These are phyloP conservation scores for Vanacampus margaritifer DNA, from an alignment of 2,113 vertebrate species.

Conservation along the genomic window DNA sequence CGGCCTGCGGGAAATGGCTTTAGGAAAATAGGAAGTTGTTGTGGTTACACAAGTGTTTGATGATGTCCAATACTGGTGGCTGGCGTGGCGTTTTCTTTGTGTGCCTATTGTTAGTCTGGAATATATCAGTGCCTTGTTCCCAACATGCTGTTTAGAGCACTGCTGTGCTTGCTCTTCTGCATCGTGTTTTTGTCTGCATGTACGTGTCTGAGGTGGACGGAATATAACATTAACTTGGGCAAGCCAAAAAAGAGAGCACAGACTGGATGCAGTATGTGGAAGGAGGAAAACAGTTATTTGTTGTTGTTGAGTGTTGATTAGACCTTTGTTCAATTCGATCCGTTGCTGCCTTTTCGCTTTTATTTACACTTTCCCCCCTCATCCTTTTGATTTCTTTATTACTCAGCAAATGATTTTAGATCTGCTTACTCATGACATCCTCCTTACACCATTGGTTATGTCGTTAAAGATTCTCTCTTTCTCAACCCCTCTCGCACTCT, in stretches of 20 bases:
- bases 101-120: conserved; percentile 31
- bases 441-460: conserved; percentile 4
- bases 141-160: conserved; percentile 29
- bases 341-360: neutral
- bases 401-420: neutral
- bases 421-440: conserved; percentile 5
- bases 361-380: neutral
- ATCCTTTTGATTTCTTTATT: neutral
- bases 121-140: conserved; percentile 41
- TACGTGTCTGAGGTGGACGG: conserved; percentile 14
- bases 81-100: conserved; percentile 9
- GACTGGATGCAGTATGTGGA: conserved; percentile 11
- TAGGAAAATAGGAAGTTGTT: conserved; percentile 76
- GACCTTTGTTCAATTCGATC: neutral
- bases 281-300: conserved; percentile 2
- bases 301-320: conserved; percentile 38
- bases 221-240: conserved; percentile 32
- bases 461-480: conserved; percentile 19
- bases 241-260: conserved; percentile 21
- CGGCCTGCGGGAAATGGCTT: conserved; percentile 63
- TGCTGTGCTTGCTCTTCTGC: conserved; percentile 21
- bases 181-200: conserved; percentile 3
- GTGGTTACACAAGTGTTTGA: conserved; percentile 70
- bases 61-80: conserved; percentile 54
- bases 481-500: conserved; percentile 17